Evolutionary conservation across 2,888 invertebrate species (phyloP).

Genomic region (Drosophila limbata): DNA sequence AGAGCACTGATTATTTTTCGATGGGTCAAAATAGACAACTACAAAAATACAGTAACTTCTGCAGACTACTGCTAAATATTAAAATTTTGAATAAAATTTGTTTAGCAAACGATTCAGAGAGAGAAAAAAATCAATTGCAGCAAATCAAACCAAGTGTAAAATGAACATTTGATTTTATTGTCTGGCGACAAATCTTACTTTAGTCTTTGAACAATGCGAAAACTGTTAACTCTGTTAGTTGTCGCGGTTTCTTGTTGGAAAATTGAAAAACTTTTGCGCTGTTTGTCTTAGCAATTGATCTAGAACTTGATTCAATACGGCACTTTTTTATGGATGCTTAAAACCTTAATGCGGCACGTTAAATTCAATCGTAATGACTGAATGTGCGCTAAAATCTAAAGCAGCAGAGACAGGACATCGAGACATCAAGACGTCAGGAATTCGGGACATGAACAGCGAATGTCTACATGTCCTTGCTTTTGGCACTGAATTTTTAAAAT

Average conservation of each 20-base stretch:
- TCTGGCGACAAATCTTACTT: conserved; percentile 18
- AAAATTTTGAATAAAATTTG: background rate
- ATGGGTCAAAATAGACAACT: too few relatives aligned
- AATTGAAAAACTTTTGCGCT: conserved; percentile 54
- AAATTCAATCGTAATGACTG: conserved; percentile 33
- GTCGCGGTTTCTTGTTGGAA: conserved; percentile 24
- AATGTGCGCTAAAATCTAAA: conserved; percentile 52
- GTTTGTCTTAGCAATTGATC: conserved; percentile 50
- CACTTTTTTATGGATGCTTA: conserved; percentile 25
- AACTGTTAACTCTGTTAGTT: conserved; percentile 35
- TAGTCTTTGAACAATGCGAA: conserved; percentile 30
- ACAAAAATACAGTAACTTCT: too few relatives aligned
- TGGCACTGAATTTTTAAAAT: conserved; percentile 69
- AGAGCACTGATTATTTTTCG: too few relatives aligned
- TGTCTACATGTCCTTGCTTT: conserved; percentile 64
- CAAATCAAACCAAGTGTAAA: conserved; percentile 12
- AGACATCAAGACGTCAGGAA: conserved; percentile 12
- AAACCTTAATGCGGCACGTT: conserved; percentile 31
- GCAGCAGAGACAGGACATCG: conserved; percentile 18
- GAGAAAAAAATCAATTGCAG: background rate
- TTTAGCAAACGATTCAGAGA: background rate
- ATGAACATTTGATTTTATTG: conserved; percentile 15
- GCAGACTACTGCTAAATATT: too few relatives aligned
- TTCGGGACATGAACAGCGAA: background rate
- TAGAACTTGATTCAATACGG: conserved; percentile 8